Conservation (phyloP, 2,797 vertebrate genomes). For the Hippocampus kuda region DNA sequence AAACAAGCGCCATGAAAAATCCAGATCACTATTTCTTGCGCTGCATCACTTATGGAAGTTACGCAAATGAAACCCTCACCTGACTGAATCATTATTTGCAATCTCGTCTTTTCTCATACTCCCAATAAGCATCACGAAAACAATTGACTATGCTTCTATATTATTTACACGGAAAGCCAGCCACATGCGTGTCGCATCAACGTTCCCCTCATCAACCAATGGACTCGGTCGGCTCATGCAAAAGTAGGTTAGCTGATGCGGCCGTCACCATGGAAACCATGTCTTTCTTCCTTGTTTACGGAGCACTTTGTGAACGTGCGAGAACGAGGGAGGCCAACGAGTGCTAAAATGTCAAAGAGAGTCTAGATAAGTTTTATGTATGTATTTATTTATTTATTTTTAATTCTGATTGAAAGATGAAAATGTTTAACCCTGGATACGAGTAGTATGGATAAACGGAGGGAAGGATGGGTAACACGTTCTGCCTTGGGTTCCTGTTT, state of each 20-base stretch:
- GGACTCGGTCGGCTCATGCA: constrained; percentile 49
- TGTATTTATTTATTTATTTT: no score
- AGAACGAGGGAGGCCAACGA: constrained; percentile 7
- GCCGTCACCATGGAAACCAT: constrained; percentile 66
- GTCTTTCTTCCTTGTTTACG: constrained; percentile 47
- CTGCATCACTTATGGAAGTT: neutral
- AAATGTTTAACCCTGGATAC: constrained; percentile 21
- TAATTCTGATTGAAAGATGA: constrained; percentile 9
- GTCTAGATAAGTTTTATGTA: neutral
- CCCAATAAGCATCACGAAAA: neutral
- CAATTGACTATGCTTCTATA: neutral
- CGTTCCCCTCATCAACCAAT: constrained; percentile 42
- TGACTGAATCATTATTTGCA: neutral
- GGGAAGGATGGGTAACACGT: no score
- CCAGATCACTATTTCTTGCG: neutral
- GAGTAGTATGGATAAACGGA: neutral
- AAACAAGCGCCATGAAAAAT: neutral
- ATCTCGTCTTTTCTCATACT: neutral
- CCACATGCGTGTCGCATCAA: constrained; percentile 22
- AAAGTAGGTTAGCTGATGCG: constrained; percentile 65
- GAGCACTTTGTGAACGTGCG: constrained; percentile 39
- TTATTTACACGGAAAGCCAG: constrained; percentile 14
- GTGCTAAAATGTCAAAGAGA: constrained; percentile 30
- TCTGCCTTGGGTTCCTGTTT: no score
- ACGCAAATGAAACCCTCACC: neutral